These are phyloP conservation scores for Microcebus griseorufus DNA, from an alignment of 2,113 vertebrate species.

Conservation along the genomic window DNA sequence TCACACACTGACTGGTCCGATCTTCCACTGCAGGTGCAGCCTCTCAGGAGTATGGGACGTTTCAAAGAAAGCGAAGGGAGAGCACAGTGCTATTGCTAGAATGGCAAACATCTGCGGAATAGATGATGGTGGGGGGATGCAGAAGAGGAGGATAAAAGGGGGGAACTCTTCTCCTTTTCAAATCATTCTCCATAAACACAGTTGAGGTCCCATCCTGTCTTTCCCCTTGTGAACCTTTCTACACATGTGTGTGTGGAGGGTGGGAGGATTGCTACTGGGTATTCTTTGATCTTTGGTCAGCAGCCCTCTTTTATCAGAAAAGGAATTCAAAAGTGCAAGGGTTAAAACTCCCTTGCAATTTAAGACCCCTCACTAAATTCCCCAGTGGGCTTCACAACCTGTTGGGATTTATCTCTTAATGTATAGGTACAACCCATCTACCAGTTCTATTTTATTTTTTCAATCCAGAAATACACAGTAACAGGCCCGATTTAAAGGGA, in stretches of 20 bases:
- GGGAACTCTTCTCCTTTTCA: background rate
- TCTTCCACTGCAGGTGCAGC: background rate
- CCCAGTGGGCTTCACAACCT: background rate
- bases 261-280: rapidly evolving
- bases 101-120: background rate
- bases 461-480: background rate
- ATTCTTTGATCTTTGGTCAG: background rate
- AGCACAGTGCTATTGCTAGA: background rate
- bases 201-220: background rate
- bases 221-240: background rate
- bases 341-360: background rate
- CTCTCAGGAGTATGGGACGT: background rate
- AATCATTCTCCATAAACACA: background rate
- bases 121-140: background rate
- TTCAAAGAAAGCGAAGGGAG: background rate
- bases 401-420: background rate
- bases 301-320: background rate
- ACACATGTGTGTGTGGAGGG: no score
- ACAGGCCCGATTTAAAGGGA: background rate
- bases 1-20: background rate
- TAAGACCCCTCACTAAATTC: background rate
- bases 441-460: slow-evolving; percentile 12
- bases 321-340: background rate
- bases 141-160: background rate
- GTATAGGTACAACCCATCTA: background rate